Conservation (phyloP, 2,113 vertebrate genomes). For the Grus americana region DNA sequence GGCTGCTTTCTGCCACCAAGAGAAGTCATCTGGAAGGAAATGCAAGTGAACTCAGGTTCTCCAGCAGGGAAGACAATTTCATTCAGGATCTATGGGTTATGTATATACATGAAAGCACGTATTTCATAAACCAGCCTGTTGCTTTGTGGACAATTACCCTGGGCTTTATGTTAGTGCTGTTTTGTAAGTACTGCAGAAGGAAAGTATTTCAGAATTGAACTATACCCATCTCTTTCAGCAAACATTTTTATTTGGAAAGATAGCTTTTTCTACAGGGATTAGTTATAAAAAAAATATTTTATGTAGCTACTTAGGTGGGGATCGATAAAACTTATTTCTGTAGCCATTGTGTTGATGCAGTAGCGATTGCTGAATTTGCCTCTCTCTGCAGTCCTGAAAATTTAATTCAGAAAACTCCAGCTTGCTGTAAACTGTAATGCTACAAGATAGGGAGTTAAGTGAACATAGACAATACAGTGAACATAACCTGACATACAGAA, state of each 20-base stretch:
- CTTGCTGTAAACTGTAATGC: neutral
- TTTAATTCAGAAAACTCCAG: neutral
- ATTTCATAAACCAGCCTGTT: neutral
- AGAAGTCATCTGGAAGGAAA: neutral
- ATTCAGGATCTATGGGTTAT: neutral
- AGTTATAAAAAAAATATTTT: constrained; percentile 9
- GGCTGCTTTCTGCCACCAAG: neutral
- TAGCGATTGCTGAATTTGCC: neutral
- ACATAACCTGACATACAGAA: neutral
- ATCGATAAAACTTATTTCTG: constrained; percentile 23
- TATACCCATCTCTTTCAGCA: neutral
- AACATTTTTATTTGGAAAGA: neutral
- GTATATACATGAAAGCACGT: rapidly evolving
- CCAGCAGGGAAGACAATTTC: neutral
- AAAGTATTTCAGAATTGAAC: neutral
- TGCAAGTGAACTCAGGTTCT: neutral
- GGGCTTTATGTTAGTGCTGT: neutral
- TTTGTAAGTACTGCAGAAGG: neutral
- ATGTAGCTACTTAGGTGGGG: neutral
- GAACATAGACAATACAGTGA: neutral
- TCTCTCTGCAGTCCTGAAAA: neutral
- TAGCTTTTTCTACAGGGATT: neutral
- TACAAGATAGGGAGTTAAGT: neutral
- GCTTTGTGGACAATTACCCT: neutral
- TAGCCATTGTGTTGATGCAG: neutral